Conservation (phyloP, 2,113 vertebrate species). For the Laterallus jamaicensis region DNA sequence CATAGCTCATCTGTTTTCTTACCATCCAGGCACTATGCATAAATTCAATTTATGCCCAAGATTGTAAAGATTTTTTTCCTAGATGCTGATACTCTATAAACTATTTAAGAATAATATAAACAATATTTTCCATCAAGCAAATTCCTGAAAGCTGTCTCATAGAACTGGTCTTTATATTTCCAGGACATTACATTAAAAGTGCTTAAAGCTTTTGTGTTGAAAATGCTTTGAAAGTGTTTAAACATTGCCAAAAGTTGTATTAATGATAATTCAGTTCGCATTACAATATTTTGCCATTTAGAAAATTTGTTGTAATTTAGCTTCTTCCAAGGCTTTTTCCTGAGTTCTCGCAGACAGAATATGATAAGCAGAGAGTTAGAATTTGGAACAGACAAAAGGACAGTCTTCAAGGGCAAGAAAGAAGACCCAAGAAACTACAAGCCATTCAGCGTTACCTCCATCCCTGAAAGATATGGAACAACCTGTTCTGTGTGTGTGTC, state of each 20-base stretch:
- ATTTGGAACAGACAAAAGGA: neutral
- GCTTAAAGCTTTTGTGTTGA: neutral
- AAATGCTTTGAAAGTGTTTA: neutral
- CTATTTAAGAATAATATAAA: constrained; percentile 13
- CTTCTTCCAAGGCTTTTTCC: neutral
- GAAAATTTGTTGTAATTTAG: neutral
- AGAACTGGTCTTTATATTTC: neutral
- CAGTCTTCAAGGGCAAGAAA: no score
- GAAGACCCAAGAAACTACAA: no score
- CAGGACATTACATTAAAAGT: neutral
- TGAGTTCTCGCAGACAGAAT: neutral
- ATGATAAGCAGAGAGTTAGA: neutral
- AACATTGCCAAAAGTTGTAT: neutral
- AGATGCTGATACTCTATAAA: neutral
- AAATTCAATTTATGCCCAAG: neutral
- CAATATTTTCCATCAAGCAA: neutral
- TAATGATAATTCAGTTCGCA: neutral
- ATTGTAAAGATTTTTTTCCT: neutral
- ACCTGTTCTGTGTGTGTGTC: no score
- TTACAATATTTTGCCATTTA: neutral
- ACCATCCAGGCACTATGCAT: neutral
- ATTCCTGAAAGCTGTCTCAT: neutral
- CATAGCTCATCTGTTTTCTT: constrained; percentile 16
- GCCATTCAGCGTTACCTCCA: no score
- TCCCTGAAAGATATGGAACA: no score